phyloP scores from a whole-genome alignment of 2,113 vertebrate genomes.

The Perccottus glenii region DNA sequence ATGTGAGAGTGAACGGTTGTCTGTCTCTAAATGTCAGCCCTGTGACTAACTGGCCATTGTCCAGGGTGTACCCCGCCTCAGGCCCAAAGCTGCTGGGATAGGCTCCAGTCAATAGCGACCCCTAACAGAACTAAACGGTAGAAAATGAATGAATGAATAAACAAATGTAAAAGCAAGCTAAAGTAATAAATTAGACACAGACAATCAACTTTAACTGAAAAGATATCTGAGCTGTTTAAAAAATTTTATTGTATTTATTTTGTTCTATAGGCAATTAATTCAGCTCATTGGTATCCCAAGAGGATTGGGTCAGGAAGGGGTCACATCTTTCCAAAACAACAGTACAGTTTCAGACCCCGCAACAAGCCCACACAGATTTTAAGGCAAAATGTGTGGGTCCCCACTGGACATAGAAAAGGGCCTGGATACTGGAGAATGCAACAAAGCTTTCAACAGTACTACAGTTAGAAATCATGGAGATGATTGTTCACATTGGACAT shows the following conservation, averaged over 20 bases:
- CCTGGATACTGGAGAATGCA: constrained; percentile 66
- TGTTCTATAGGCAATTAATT: constrained; percentile 47
- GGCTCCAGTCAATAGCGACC: too few relatives aligned
- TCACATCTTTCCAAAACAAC: constrained; percentile 51
- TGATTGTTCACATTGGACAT: constrained; percentile 49
- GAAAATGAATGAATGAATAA: too few relatives aligned
- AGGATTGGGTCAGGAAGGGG: constrained; percentile 43
- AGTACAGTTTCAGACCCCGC: constrained; percentile 65
- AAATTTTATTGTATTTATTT: neutral
- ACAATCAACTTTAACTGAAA: too few relatives aligned
- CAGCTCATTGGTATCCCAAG: constrained; percentile 65
- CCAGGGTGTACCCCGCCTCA: too few relatives aligned
- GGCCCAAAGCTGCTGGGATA: too few relatives aligned
- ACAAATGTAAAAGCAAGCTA: too few relatives aligned
- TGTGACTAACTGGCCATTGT: too few relatives aligned
- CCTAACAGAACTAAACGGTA: too few relatives aligned
- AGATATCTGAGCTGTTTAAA: too few relatives aligned
- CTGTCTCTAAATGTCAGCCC: too few relatives aligned
- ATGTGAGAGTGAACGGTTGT: too few relatives aligned
- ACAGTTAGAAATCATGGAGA: constrained; percentile 46
- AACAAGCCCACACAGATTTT: constrained; percentile 69
- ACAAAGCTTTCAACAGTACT: constrained; percentile 63
- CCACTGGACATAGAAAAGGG: constrained; percentile 62
- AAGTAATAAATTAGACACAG: too few relatives aligned
- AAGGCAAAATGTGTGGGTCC: constrained; percentile 64